Base-by-base conservation (phyloP, 2,113 vertebrate genomes). In the Podiceps cristatus region DNA sequence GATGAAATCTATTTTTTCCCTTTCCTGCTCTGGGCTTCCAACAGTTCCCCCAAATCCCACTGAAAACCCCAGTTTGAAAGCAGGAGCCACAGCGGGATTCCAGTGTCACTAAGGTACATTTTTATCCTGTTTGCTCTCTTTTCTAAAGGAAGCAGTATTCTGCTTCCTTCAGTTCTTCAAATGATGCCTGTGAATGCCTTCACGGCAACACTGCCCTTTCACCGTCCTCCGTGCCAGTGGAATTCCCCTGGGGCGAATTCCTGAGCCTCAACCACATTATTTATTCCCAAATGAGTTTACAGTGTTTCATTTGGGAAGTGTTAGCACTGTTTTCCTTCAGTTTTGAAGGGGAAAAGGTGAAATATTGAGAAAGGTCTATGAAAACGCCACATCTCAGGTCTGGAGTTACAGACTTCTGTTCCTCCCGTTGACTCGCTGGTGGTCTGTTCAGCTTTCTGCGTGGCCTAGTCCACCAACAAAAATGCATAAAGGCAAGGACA, bases 191-290 rank as follows among this genome's bases (percentile, higher is more conserved):
- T 14, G 42, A 42, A 14, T 42, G 11, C 42, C 77, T 96, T 96
- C 47, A 89, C 31, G 45, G 52, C 45, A 83, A 40, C n/a, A 60
- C 49, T 91, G 73, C 40, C 47, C 42, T 88, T 96, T 58, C 79
- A 49, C 0, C 0, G 31, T 81, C 72, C 84, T 96, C 93, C 92
- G 95, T 24, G 6, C 37, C 87, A 59, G 16, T 2, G 10, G 89
- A 95, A 91, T 91, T 91, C 68, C 94, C 82, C 10, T 0, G 7
- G 80, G 82, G 73, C 5, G 13, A 96, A 96, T 97, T 96, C 95
- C 92, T 93, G 35, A 56, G 78, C 72, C 67, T 92, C 76, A 92
- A 87, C 93, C 73, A 92, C 62, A 88, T 90, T 94, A 84, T 93
- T 95, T 86, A 89, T 96, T 93, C 96, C 97, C 74, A 78, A 37